Evolutionary conservation across 2,113 vertebrate species (phyloP).

Genomic region (Ia io): DNA sequence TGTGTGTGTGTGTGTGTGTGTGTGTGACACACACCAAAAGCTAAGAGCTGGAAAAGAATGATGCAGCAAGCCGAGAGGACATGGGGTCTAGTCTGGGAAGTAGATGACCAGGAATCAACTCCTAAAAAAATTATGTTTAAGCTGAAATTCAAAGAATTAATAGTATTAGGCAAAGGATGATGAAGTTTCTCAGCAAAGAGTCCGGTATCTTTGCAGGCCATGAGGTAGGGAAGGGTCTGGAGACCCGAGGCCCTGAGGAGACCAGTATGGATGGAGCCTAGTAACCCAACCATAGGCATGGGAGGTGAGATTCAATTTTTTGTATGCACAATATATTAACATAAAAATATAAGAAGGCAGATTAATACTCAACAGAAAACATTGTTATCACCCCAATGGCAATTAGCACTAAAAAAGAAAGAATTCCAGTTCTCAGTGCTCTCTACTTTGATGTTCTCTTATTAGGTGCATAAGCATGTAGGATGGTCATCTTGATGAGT

Average conservation of each 20-base stretch:
- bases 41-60: too few relatives aligned
- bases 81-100: not conserved
- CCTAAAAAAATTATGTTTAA: not conserved
- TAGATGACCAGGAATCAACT: not conserved
- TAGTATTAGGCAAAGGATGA: not conserved
- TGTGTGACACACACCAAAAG: accelerated
- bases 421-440: not conserved
- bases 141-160: not conserved
- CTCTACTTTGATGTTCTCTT: not conserved
- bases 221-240: not conserved
- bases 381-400: not conserved
- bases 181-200: too few relatives aligned
- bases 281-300: not conserved
- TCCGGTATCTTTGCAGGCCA: accelerated
- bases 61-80: not conserved
- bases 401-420: not conserved
- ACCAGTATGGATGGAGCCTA: too few relatives aligned
- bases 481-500: not conserved
- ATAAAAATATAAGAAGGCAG: not conserved
- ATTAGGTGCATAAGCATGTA: not conserved
- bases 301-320: not conserved
- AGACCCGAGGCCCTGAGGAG: not conserved
- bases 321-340: not conserved
- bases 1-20: not conserved
- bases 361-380: not conserved